Evolutionary conservation across 2,888 invertebrate species (phyloP).

Genomic region (Melanotus villosus): DNA sequence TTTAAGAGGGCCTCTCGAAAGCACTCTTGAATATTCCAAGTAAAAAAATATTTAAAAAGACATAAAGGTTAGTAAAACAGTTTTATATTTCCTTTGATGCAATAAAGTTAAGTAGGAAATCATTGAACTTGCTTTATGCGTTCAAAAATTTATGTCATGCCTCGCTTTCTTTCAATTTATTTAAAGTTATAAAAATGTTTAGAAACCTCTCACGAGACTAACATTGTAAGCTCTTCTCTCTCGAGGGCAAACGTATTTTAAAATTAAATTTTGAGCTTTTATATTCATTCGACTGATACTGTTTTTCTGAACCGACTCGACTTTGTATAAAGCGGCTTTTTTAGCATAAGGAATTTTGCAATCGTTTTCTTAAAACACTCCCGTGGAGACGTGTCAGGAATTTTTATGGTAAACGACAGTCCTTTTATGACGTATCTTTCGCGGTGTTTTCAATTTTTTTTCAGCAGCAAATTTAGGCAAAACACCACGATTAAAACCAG

Average conservation of each 20-base stretch:
- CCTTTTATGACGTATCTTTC: no score
- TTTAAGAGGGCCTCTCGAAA: no score
- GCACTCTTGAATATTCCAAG: no score
- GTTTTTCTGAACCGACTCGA: background rate
- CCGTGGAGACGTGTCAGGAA: no score
- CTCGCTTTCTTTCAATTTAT: conserved; percentile 4
- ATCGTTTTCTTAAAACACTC: no score
- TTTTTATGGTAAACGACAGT: no score
- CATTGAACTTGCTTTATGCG: background rate
- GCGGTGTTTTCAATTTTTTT: no score
- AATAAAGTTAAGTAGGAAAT: background rate
- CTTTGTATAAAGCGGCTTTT: background rate
- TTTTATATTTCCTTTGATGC: background rate
- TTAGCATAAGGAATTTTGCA: no score
- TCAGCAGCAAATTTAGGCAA: no score
- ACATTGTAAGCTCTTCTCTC: background rate
- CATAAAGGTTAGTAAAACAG: conserved; percentile 1
- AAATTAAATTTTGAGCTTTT: background rate
- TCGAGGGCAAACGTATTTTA: background rate
- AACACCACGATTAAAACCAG: no score
- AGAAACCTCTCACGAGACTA: background rate
- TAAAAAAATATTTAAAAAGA: no score
- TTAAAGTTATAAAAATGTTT: conserved; percentile 1
- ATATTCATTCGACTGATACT: background rate
- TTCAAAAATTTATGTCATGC: background rate